phyloP scores from a whole-genome alignment of 1,140 invertebrate genomes.

The Berghia stephanieae region DNA sequence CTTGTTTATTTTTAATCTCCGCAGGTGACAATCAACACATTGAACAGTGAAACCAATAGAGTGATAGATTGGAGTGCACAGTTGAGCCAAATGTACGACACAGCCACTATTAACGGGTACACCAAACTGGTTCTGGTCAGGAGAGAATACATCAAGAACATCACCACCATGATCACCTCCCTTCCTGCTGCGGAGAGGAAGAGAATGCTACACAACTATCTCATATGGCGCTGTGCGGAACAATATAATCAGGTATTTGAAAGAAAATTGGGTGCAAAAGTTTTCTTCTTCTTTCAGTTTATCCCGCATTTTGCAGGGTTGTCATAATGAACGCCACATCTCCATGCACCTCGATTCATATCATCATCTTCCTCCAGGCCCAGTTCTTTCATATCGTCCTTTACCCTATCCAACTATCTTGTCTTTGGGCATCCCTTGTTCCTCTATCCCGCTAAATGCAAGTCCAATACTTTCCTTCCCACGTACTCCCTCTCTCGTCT shows the following conservation, averaged over 20 bases:
- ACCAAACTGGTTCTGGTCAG: background rate
- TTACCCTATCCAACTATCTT: too few species aligned
- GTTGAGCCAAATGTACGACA: background rate
- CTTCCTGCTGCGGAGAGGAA: background rate
- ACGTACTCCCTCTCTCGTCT: too few species aligned
- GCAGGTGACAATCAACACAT: background rate
- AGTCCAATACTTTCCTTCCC: too few species aligned
- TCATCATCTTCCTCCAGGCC: too few species aligned
- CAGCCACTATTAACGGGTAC: background rate
- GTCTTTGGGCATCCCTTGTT: too few species aligned
- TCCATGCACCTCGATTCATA: too few species aligned
- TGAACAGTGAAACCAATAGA: background rate
- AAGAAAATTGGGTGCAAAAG: too few species aligned
- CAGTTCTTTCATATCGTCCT: too few species aligned
- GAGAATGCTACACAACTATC: background rate
- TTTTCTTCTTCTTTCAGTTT: too few species aligned
- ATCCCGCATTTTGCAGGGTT: too few species aligned
- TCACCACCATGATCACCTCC: background rate
- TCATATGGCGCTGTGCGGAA: background rate
- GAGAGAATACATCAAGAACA: background rate
- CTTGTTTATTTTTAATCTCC: background rate
- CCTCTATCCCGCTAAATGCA: too few species aligned
- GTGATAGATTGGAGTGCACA: background rate
- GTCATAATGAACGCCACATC: too few species aligned
- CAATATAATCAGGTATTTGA: background rate